A percentile compares a stretch with the other conserved stretches of the same genome.
Conservation (phyloP, 2,888 invertebrate species). For the Automeris io region DNA sequence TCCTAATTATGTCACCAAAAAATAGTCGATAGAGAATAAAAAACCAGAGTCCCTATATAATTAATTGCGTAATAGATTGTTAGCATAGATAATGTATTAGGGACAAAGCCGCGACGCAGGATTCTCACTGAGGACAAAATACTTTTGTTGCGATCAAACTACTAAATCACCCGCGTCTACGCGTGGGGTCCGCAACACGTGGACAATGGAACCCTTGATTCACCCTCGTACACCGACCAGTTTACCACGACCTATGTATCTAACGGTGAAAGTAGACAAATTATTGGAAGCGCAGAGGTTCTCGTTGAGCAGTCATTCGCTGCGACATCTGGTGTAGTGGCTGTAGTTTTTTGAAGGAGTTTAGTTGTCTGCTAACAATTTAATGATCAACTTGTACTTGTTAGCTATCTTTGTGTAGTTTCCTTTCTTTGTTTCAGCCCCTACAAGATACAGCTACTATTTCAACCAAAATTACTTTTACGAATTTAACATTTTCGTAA, state of each 20-base stretch:
- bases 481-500: no score
- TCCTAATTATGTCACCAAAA: no score
- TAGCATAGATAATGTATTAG: no score
- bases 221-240: slow-evolving; percentile 35
- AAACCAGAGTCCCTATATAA: no score
- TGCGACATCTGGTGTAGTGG: slow-evolving; percentile 52
- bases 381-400: slow-evolving; percentile 30
- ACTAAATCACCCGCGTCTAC: slow-evolving; percentile 66
- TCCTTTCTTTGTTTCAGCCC: slow-evolving; percentile 11
- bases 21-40: no score
- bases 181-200: slow-evolving; percentile 69
- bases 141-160: slow-evolving; percentile 18
- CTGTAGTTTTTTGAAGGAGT: slow-evolving; percentile 54
- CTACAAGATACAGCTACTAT: no score
- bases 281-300: slow-evolving; percentile 23
- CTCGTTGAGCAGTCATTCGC: slow-evolving; percentile 23
- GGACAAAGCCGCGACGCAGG: background rate
- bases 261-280: slow-evolving; percentile 8
- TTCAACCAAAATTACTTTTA: no score
- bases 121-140: background rate
- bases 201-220: slow-evolving; percentile 44
- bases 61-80: no score
- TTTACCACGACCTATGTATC: slow-evolving; percentile 16
- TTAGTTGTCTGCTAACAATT: slow-evolving; percentile 48
- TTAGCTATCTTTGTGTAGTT: slow-evolving; percentile 17